Evolutionary conservation across 2,888 invertebrate genomes (phyloP).

Genomic region (Atherix ibis): DNA sequence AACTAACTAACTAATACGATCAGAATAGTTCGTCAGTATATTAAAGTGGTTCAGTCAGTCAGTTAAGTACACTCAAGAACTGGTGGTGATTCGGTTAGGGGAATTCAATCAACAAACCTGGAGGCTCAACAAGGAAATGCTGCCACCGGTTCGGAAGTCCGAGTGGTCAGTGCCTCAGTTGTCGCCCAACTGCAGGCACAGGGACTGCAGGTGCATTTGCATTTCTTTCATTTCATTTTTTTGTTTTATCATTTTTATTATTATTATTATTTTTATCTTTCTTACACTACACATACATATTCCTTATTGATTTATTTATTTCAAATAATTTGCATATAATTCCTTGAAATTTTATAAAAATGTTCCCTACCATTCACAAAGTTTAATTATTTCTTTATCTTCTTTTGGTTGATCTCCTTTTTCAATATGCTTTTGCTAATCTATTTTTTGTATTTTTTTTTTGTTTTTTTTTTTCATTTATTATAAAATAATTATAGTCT

Average conservation of each 20-base stretch:
- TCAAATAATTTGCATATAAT: no score
- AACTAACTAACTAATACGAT: no score
- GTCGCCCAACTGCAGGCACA: constrained; percentile 42
- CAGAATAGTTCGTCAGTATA: no score
- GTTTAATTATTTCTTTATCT: no score
- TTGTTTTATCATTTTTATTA: neutral
- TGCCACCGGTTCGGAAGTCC: constrained; percentile 20
- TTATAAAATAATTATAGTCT: no score
- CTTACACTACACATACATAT: neutral
- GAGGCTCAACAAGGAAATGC: constrained; percentile 14
- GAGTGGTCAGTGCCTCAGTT: constrained; percentile 42
- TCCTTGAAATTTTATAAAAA: no score
- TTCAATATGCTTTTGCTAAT: neutral
- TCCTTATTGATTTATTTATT: neutral
- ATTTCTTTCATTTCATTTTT: neutral
- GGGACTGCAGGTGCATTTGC: constrained; percentile 24
- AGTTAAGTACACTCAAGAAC: no score
- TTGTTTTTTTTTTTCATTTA: neutral
- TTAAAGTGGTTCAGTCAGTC: no score
- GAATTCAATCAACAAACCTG: no score
- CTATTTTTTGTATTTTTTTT: neutral
- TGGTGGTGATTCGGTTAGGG: no score
- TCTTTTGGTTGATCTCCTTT: no score
- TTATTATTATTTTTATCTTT: neutral
- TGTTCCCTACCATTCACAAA: no score